Evolutionary conservation across 2,113 vertebrate species (phyloP), one percentile per base, ranked within the genome.

Genomic region (Lamprologus speciosus): DNA sequence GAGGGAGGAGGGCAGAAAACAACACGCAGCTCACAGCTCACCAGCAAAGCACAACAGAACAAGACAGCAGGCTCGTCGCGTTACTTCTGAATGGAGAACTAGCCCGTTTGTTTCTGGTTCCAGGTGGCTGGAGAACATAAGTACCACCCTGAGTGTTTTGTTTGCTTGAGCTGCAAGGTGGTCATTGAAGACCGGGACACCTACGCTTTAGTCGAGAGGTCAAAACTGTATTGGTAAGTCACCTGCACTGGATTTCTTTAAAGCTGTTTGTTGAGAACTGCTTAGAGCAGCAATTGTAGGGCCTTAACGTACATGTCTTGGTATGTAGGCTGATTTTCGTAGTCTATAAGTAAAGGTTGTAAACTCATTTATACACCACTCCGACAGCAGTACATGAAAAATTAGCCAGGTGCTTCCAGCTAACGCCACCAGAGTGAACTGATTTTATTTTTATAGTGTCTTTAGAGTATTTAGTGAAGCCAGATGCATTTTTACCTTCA

Each of bases 51-150:
- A 55, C 16, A n/a, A 23, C 28, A 83, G 80, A 82, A 57, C 83
- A 47, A 17, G 21, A 53, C 78, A 10, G 78, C 63, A 40, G 53
- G 26, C 33, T 28, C 11, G 9, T 17, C 3, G 3, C 7, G 1
- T 40, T 10, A 19, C 80, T 53, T 8, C 53, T 75, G 54, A 57
- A 53, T 16, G 53, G 50, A 83, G 57, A 78, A 75, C 83, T 11
- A 40, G 35, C 4, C 9, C 13, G 1, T 63, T 82, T 73, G 17
- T 80, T 84, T 96, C 88, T 96, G 87, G 85, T 92, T 91, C 26
- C 95, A 99, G 98, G 98, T 99, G 95, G 98, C 98, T 1, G 98
- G 98, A 17, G 98, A 99, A 83, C 98, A 98, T 96, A 99, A 98
- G 94, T 99, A 98, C 93, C 98, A 99, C 93, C 98, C 98, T 0